These are phyloP conservation scores for Stegodyphus mimosarum DNA, from an alignment of 1,140 invertebrate genomes.

Conservation along the genomic window DNA sequence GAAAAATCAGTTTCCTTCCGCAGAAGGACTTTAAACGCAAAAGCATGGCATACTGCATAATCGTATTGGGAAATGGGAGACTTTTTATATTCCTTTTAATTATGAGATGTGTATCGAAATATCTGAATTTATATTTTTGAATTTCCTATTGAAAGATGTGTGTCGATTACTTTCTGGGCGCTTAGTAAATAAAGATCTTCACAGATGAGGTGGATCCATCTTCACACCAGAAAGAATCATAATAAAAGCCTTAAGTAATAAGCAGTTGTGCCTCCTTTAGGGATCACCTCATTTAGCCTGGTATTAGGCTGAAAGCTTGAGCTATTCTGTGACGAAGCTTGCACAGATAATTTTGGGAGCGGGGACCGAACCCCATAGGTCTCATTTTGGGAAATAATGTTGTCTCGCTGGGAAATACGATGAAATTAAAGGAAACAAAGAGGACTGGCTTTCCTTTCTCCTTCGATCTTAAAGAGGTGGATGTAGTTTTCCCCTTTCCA, in stretches of 20 bases:
- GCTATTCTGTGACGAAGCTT: not conserved
- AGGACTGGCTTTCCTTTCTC: constrained; percentile 34
- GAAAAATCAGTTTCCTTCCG: too few species aligned
- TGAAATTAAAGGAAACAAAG: constrained; percentile 44
- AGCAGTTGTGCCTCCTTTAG: not conserved
- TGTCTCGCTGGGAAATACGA: constrained; percentile 34
- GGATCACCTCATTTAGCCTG: constrained; percentile 24
- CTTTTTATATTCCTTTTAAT: too few species aligned
- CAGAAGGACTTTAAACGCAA: too few species aligned
- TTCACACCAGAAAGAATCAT: too few species aligned
- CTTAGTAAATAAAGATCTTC: too few species aligned
- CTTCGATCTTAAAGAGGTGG: constrained; percentile 13
- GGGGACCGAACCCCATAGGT: constrained; percentile 31
- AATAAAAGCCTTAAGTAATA: not conserved
- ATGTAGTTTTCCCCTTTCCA: not conserved
- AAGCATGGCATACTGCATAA: too few species aligned
- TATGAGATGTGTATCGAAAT: too few species aligned
- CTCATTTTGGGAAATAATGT: constrained; percentile 50
- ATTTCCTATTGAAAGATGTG: too few species aligned
- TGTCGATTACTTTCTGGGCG: too few species aligned
- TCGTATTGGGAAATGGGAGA: too few species aligned
- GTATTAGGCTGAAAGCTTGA: constrained; percentile 11
- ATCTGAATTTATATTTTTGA: too few species aligned
- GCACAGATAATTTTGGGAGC: constrained; percentile 32
- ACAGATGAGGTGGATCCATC: too few species aligned